Evolutionary conservation across 2,797 vertebrate species (phyloP).

Genomic region (Lepilemur ruficaudatus): DNA sequence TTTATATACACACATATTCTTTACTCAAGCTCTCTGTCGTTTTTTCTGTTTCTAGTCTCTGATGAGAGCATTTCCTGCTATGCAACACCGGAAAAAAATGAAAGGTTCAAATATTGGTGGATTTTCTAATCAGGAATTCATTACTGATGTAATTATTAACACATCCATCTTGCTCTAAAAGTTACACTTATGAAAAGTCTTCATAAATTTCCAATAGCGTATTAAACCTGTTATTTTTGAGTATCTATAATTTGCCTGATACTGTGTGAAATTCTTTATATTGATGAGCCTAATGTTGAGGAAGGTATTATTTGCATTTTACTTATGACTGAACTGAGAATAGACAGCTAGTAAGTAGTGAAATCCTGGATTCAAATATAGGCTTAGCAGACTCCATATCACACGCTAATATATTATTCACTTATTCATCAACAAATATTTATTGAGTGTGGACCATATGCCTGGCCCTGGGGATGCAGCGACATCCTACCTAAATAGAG

Average conservation of each 20-base stretch:
- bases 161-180: not conserved
- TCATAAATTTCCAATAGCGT: not conserved
- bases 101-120: not conserved
- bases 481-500: not conserved
- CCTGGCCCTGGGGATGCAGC: not conserved
- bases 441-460: not conserved
- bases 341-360: not conserved
- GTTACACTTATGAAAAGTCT: not conserved
- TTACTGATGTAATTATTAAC: not conserved
- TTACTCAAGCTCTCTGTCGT: not conserved
- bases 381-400: not conserved
- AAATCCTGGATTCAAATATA: not conserved
- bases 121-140: conserved; percentile 21
- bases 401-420: not conserved
- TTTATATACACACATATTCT: not conserved
- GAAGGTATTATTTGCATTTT: not conserved
- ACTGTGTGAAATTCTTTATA: not conserved
- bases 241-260: not conserved
- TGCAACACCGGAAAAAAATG: not conserved
- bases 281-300: not conserved
- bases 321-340: not conserved
- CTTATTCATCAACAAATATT: not conserved
- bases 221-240: not conserved
- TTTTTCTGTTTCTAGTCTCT: not conserved
- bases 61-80: not conserved